A percentile compares a stretch with the other conserved stretches of the same genome.
These are phyloP conservation scores for Dasyurus viverrinus DNA, from an alignment of 2,113 vertebrate species.

Conservation along the genomic window DNA sequence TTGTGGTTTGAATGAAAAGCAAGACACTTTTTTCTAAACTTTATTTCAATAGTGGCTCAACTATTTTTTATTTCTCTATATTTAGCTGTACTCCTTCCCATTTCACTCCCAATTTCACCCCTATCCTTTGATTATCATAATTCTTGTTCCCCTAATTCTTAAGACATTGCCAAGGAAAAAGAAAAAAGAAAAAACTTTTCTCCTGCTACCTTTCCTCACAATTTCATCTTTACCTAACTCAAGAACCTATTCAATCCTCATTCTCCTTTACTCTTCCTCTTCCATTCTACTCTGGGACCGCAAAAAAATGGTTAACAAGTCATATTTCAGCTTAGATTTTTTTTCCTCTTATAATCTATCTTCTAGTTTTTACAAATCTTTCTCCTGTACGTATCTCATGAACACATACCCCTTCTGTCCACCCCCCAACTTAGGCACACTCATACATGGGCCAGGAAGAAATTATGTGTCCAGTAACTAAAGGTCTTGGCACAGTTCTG, in stretches of 20 bases:
- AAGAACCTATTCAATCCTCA: background rate
- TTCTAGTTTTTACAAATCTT: background rate
- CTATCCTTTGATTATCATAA: background rate
- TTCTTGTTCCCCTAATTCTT: background rate
- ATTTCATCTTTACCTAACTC: background rate
- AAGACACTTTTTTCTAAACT: too few relatives aligned
- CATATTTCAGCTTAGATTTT: background rate
- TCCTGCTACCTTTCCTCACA: background rate
- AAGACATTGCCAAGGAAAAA: background rate
- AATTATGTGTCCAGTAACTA: background rate
- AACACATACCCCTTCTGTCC: background rate
- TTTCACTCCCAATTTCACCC: background rate
- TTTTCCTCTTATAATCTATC: background rate
- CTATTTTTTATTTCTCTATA: background rate
- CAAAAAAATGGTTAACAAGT: background rate
- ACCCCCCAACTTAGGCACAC: background rate
- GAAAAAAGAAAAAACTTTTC: background rate
- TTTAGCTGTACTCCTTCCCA: background rate
- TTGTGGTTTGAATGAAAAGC: background rate
- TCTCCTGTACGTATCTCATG: background rate
- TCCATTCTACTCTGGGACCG: background rate
- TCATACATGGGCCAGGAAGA: background rate
- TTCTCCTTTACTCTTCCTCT: background rate
- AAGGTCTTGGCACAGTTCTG: background rate
- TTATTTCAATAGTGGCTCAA: background rate